Conservation (phyloP, 2,888 invertebrate genomes). For the Orgyia antiqua region DNA sequence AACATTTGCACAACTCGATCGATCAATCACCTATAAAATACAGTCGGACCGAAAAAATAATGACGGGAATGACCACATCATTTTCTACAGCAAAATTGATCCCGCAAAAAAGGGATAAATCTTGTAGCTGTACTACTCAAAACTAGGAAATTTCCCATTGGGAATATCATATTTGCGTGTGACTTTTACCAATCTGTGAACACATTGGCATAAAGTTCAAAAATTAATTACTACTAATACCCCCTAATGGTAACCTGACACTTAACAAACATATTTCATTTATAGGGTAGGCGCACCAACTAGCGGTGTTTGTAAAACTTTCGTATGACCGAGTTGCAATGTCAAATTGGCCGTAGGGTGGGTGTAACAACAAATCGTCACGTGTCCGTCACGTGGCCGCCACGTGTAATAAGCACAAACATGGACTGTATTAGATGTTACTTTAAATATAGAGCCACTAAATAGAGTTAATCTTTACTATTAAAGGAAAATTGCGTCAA, state of each 20-base stretch:
- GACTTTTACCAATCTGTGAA: slow-evolving; percentile 4
- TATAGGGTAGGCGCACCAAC: slow-evolving; percentile 4
- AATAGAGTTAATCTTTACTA: too few species aligned
- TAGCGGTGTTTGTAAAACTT: neutral
- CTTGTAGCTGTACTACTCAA: too few species aligned
- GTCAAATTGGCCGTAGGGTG: slow-evolving; percentile 26
- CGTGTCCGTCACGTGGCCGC: slow-evolving; percentile 15
- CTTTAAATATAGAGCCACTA: too few species aligned
- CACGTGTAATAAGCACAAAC: slow-evolving; percentile 27
- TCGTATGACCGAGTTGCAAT: slow-evolving; percentile 3
- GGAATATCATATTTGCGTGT: slow-evolving; percentile 3
- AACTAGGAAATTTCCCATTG: neutral
- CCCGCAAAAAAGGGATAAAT: too few species aligned
- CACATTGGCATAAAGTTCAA: slow-evolving; percentile 2
- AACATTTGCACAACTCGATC: too few species aligned
- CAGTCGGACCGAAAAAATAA: too few species aligned
- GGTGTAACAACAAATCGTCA: slow-evolving; percentile 12
- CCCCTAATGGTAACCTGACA: slow-evolving; percentile 22
- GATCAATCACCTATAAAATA: too few species aligned
- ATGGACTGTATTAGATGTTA: slow-evolving; percentile 35
- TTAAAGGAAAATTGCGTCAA: too few species aligned
- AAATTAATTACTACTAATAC: slow-evolving; percentile 17
- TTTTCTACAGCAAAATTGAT: too few species aligned
- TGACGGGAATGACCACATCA: too few species aligned
- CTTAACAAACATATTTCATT: slow-evolving; percentile 18